Evolutionary conservation across 2,888 invertebrate genomes (phyloP).

Genomic region (Panopea generosa): DNA sequence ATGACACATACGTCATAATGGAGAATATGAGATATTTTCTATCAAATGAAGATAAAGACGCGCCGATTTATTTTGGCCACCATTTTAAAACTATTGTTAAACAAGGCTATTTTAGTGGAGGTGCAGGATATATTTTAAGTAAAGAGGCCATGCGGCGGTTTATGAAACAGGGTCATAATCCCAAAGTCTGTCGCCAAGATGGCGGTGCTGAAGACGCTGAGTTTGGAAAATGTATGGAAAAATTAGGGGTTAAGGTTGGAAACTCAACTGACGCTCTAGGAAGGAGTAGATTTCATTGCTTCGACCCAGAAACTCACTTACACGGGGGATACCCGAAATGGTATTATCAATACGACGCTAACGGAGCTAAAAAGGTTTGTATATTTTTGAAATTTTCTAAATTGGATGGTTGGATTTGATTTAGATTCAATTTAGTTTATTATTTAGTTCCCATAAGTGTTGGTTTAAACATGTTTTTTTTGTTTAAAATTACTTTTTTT

Average conservation of each 20-base stretch:
- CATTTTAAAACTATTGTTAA: constrained; percentile 79
- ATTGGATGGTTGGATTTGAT: too few relatives aligned
- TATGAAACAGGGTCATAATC: constrained; percentile 86
- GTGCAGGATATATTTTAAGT: constrained; percentile 95
- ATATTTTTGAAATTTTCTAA: too few relatives aligned
- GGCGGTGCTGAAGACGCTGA: constrained; percentile 82
- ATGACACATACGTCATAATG: constrained; percentile 98
- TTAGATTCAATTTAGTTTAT: too few relatives aligned
- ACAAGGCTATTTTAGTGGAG: constrained; percentile 86
- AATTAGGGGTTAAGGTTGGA: constrained; percentile 77
- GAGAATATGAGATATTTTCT: constrained; percentile 95
- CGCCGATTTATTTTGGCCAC: constrained; percentile 92
- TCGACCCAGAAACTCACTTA: constrained; percentile 78
- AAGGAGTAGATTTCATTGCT: constrained; percentile 82
- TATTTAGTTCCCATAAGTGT: too few relatives aligned
- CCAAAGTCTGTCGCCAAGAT: constrained; percentile 70
- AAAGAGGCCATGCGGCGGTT: constrained; percentile 91
- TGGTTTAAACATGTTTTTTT: too few relatives aligned
- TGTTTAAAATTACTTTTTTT: too few relatives aligned
- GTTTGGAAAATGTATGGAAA: constrained; percentile 80
- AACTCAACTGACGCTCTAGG: constrained; percentile 78
- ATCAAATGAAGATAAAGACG: constrained; percentile 87
- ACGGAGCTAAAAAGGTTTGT: constrained; percentile 78
- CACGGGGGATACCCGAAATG: constrained; percentile 80
- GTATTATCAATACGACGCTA: constrained; percentile 79